Base-by-base conservation (phyloP, 2,888 invertebrate species). In the Frankliniella fusca region DNA sequence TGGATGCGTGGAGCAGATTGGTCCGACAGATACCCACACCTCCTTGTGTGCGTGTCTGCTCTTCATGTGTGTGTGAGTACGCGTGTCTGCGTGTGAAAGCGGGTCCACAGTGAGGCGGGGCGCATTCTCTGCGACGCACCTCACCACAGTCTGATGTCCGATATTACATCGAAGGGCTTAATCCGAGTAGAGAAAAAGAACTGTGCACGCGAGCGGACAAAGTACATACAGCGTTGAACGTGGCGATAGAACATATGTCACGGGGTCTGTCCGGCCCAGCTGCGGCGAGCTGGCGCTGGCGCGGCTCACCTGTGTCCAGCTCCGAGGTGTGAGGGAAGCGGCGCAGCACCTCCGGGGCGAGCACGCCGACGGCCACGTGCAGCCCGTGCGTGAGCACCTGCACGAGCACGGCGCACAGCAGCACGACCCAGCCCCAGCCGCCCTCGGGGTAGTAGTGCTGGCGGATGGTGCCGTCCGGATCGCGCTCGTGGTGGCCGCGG, bases 391-490 rank as follows among this genome's bases (percentile, higher is more conserved):
- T 92, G 54, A 96, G 88, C 61, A 94, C 89, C 87, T 95, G 94
- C 70, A 93, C 94, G 48, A 94, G 88, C 28, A 94, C 91, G 28
- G 93, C 94, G 49, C 93, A 93, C 27, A 91, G 89, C 1, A 94
- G 90, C 81, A 95, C 92, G 82, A 94, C 91, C 94, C 95, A 96
- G 11, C 95, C 96, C 95, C 95, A 95, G 0, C 95, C 95, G 12
- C 95, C 95, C 88, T 95, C 95, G 50, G 95, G 95, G 88, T 95
- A 95, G 88, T 95, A 95, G 87, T 95, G 94, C 86, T 94, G 93
- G 84, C 93, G 87, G 84, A 90, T 88, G 81, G 90, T 90, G 84
- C 50, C 48, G 54, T 49, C 80, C 15, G 80, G 70, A 20, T 48
- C 50, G 27, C 70, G 70, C 11, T 76, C 70, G 9, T 12, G 23